Conservation (phyloP, 2,888 invertebrate species). For the Bursaphelenchus okinawaensis region DNA sequence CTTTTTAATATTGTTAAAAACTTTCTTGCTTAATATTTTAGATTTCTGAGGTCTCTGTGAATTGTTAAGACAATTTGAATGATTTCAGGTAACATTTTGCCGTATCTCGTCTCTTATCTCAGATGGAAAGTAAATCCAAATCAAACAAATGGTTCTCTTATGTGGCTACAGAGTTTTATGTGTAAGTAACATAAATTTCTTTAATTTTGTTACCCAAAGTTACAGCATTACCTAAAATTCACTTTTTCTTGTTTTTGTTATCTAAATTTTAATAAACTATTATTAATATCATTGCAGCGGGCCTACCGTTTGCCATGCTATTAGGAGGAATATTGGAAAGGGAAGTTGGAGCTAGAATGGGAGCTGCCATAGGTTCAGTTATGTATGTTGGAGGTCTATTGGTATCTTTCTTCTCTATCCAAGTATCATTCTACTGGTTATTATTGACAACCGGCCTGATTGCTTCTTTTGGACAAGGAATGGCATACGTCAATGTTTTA, state of each 20-base stretch:
- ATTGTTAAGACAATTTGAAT: constrained; percentile 6
- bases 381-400: constrained; percentile 42
- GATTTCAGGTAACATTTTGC: constrained; percentile 47
- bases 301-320: constrained; percentile 53
- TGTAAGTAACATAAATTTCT: constrained; percentile 28
- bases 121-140: constrained; percentile 50
- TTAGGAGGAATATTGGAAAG: constrained; percentile 46
- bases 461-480: constrained; percentile 43
- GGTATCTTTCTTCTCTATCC: constrained; percentile 44
- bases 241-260: not conserved
- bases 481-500: constrained; percentile 50
- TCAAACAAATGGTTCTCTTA: constrained; percentile 43
- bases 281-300: constrained; percentile 31
- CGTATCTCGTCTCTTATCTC: constrained; percentile 54
- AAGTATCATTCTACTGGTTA: constrained; percentile 42
- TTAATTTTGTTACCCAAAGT: constrained; percentile 10
- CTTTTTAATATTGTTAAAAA: too few species aligned
- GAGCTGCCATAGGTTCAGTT: constrained; percentile 37
- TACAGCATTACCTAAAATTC: too few species aligned
- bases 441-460: constrained; percentile 45
- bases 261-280: not conserved
- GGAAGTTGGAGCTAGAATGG: constrained; percentile 41
- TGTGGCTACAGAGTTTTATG: constrained; percentile 52
- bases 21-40: too few species aligned
- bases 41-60: too few species aligned